Evolutionary conservation across 2,113 vertebrate species (phyloP), one percentile per base, ranked within the genome.

Genomic region (Psilopsiagon aymara): DNA sequence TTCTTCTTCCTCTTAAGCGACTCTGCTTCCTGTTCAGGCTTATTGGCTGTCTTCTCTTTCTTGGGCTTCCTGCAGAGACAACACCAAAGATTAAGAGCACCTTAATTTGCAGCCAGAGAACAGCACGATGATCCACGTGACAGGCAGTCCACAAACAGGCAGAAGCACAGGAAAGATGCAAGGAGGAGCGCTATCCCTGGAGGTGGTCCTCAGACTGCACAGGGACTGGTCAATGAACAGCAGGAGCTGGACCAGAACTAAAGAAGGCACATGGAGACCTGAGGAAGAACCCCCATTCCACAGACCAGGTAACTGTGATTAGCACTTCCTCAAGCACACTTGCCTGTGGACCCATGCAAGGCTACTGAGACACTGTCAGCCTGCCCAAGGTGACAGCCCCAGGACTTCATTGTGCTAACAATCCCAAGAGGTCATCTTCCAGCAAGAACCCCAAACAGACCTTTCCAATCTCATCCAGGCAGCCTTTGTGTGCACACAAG

Each of bases 41-140:
- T 97, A 4, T 37, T 67, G 9, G 69, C 51, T 37, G 86, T 88
- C 96, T 99, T 99, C 57, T 98, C 98, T 5, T 97, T 97, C 92
- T 98, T 99, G 55, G 99, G 99, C 92, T 98, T 99, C 86, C 99
- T 99, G 79, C 41, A 71, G 81, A 85, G 66, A 82, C 12, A 92
- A 75, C 1, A 16, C 47, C 83, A 84, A 37, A 88, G 80, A 78
- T 24, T 16, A 93, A 81, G 44, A 86, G 69, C 23, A 82, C 8
- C 46, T 86, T 31, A 44, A 49, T 39, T 62, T 35, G 75, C 19
- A 37, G 33, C 7, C 62, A 46, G 35, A 39, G 70, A 86, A 31
- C 55, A 33, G 66, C 0, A 8, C 3, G 13, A 59, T 9, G 28
- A 27, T 13, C 59, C 31, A 1, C 3, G 28, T 19, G 47, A 41